These are phyloP conservation scores for Podarcis cretensis DNA, from an alignment of 2,113 vertebrate species.

Conservation along the genomic window DNA sequence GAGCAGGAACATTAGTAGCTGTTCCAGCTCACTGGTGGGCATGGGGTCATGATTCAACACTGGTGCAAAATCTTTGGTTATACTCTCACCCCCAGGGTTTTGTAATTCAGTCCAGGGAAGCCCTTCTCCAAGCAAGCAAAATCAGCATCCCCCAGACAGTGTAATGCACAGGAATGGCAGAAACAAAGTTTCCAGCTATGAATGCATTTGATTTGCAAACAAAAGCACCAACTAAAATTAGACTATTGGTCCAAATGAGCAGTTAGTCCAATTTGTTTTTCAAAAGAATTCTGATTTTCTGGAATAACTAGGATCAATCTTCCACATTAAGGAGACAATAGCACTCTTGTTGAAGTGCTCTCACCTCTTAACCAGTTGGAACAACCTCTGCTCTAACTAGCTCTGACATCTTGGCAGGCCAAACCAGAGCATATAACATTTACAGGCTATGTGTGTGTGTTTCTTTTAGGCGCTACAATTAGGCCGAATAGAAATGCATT, in stretches of 20 bases:
- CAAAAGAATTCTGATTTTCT: not conserved
- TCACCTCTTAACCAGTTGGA: conserved; percentile 2
- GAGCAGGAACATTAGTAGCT: not conserved
- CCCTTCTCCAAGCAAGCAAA: not conserved
- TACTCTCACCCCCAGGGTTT: not conserved
- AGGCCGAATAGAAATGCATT: conserved; percentile 17
- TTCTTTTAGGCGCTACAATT: not conserved
- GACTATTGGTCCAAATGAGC: not conserved
- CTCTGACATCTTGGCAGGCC: not conserved
- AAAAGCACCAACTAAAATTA: not conserved
- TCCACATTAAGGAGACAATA: not conserved
- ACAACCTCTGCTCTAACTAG: not conserved
- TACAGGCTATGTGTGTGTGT: not conserved
- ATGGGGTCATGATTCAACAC: not conserved
- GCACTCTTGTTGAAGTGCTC: not conserved
- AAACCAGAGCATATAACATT: not conserved
- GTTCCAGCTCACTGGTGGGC: not conserved
- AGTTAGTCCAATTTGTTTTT: not conserved
- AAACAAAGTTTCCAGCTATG: not conserved
- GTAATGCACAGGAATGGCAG: too few relatives aligned
- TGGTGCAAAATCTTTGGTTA: not conserved
- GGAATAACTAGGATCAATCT: not conserved
- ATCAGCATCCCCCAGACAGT: too few relatives aligned
- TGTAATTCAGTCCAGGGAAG: not conserved
- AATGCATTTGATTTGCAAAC: not conserved